Percentiles rank a stretch among this genome's conserved stretches.
Conservation (phyloP, 2,888 invertebrate species). For the Aphelenchoides bicaudatus region DNA sequence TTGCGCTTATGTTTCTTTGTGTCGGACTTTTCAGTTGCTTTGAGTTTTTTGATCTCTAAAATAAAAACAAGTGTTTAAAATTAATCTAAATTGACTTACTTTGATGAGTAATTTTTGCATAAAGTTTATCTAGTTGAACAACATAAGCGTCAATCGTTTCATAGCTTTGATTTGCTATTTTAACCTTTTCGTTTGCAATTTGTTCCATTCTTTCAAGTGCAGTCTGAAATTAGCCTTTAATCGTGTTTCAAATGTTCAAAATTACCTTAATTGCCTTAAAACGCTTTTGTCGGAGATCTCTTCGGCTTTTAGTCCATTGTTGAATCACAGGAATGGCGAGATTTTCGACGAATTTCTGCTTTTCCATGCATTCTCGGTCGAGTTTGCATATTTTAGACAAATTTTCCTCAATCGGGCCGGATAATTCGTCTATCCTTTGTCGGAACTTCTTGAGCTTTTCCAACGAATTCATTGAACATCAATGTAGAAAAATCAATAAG, state of each 20-base stretch:
- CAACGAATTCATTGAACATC: too few species aligned
- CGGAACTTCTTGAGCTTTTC: constrained; percentile 8
- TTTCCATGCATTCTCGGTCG: constrained; percentile 14
- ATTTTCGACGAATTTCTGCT: constrained; percentile 9
- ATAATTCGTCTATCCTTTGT: background rate
- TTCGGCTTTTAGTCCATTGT: background rate
- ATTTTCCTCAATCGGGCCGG: background rate
- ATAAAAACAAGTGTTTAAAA: background rate
- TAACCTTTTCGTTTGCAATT: constrained; percentile 7
- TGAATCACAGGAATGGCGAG: constrained; percentile 6
- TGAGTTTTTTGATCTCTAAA: background rate
- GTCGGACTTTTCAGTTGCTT: background rate
- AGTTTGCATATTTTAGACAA: constrained; percentile 5
- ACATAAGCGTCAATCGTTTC: constrained; percentile 11
- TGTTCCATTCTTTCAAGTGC: constrained; percentile 13
- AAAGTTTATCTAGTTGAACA: constrained; percentile 4
- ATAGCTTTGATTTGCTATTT: constrained; percentile 15
- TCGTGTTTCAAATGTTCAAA: background rate
- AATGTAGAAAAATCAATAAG: too few species aligned
- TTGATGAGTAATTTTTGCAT: constrained; percentile 9
- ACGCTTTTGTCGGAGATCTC: constrained; percentile 4
- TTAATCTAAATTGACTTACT: background rate
- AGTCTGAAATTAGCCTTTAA: background rate
- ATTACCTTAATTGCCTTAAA: constrained; percentile 13
- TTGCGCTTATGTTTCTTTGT: background rate